Evolutionary conservation across 2,113 vertebrate species (phyloP), one percentile per base, ranked within the genome.

Genomic region (Motacilla tschutschensis): DNA sequence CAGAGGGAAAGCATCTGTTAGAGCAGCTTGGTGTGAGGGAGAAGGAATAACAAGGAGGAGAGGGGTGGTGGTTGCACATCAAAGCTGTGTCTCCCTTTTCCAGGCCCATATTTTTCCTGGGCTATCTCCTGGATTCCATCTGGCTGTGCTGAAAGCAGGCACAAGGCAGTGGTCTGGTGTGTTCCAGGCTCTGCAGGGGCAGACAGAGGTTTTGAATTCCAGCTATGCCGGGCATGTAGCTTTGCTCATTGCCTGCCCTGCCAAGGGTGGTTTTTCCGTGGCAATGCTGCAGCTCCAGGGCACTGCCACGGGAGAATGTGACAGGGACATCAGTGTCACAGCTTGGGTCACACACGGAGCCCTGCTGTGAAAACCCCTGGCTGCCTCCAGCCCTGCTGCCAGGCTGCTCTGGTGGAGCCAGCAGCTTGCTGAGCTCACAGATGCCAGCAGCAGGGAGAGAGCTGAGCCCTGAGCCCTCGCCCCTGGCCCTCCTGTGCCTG

Each of bases 61-160:
- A 63, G 4, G 25, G 89, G 79, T 5, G 28, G 25, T 86, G 88
- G 60, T 57, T 89, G 82, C 80, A 94, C 91, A 91, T 95, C 91
- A 93, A 89, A 95, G 92, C 75, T 0, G 0, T 35, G n/a, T 21
- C 25, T 78, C 78, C 1, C 7, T 48, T 75, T 77, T 72, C 77
- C 55, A 76, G 44, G 21, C 50, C 76, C 73, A 4, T 90, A 55
- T 90, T 65, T 72, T 38, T 12, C 58, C 83, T 2, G 17, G 21
- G 13, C 65, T 48, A 40, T 93, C 88, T 89, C 74, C 80, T 28
- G 36, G 65, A 83, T 95, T 93, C 33, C 83, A 54, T 86, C 91
- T 43, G 90, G 50, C 64, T 0, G 0, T 78, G 87, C 60, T 8
- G 60, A 92, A 89, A 93, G 48, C 53, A 59, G 79, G 73, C 58